Evolutionary conservation across 64 coral and sea anemone genomes (phyloP).

Genomic region (Actinia tenebrosa): DNA sequence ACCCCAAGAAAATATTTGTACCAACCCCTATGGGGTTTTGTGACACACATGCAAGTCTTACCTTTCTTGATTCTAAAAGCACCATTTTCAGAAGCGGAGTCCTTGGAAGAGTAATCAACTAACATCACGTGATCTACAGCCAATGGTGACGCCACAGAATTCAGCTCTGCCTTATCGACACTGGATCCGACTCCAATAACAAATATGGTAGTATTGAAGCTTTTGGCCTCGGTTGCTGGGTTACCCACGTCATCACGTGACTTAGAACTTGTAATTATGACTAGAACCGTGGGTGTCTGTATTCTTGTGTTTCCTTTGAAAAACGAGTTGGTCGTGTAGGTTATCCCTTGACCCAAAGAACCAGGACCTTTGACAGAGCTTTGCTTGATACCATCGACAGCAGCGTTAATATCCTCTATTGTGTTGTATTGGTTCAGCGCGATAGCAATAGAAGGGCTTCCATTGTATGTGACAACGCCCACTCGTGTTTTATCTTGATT

Average conservation of each 20-base stretch:
- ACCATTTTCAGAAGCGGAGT: conserved; percentile 48
- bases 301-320: conserved; percentile 51
- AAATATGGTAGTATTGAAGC: conserved; percentile 65
- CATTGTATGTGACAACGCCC: conserved; percentile 48
- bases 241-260: conserved; percentile 45
- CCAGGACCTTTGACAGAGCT: conserved; percentile 36
- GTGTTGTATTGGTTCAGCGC: conserved; percentile 42
- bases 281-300: conserved; percentile 59
- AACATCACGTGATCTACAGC: conserved; percentile 35
- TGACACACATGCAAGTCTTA: neutral
- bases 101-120: conserved; percentile 42
- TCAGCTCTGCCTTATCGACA: conserved; percentile 28
- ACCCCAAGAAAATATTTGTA: too few relatives aligned
- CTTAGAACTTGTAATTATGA: conserved; percentile 49
- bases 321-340: conserved; percentile 25
- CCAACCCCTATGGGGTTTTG: neutral
- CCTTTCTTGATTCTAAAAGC: conserved; percentile 60
- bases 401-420: conserved; percentile 23
- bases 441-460: conserved; percentile 5
- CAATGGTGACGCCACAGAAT: conserved; percentile 32
- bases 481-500: conserved; percentile 44
- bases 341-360: conserved; percentile 35
- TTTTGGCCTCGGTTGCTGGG: conserved; percentile 46
- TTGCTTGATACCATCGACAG: conserved; percentile 36
- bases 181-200: conserved; percentile 48